Base-by-base conservation (phyloP, 2,888 invertebrate species). In the Tetheella fluctuosa region DNA sequence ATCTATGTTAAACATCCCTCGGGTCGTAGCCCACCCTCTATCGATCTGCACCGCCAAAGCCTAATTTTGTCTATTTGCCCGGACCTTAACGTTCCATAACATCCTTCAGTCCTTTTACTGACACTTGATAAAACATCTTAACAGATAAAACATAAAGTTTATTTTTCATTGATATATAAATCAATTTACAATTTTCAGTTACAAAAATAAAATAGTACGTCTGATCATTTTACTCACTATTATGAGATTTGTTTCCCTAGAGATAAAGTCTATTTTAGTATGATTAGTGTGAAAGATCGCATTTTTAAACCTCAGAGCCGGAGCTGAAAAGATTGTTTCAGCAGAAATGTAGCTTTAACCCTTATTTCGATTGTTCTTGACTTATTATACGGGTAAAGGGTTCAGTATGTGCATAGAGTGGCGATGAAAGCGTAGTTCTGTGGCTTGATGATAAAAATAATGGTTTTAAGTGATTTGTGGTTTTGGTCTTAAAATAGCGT, bases 41-140 rank as follows among this genome's bases (percentile, higher is more conserved):
- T 91, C 87, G 91, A 91, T 91, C 86, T 81, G 78, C 78, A 73
- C 77, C 79, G 73, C 75, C 73, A 80, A 80, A 88, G 84, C 85
- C 86, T 88, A 86, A 86, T 86, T 86, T 85, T 80, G 80, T 81
- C 78, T 85, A 85, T 88, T 89, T 86, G 86, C 77, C 57, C 59
- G 56, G 59, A 60, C 15, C 39, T 54, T 30, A 57, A 60, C 52
- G n/a, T 20, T 37, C 28, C 39, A 23, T 58, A 69, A 69, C 58
- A 62, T 53, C 55, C 12, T 61, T 64, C 61, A n/a, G 17, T 52
- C 28, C 52, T 48, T 2, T 6, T 0, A 8, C 5, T 0, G 8
- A 25, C 20, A 63, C 52, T 8, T 0, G 1, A 65, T 60, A 63
- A 23, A 58, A 7, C 0, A 61, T 60, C 54, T 57, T 70, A 65